Conservation (phyloP, 2,888 invertebrate genomes). For the Troides oblongomaculatus region DNA sequence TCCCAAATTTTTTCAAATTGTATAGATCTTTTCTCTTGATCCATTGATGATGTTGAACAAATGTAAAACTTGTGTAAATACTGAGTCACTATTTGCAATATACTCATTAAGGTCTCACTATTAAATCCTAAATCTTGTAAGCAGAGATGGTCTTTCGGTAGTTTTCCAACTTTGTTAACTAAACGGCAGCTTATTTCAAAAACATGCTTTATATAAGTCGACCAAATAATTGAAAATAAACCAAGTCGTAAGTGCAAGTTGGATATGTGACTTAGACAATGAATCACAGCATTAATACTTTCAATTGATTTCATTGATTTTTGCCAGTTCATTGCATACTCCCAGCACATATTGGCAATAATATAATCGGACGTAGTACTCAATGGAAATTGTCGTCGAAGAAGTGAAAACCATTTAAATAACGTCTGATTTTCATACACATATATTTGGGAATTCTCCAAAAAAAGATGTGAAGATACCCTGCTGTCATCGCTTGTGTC, state of each 20-base stretch:
- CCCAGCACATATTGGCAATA: slow-evolving; percentile 94
- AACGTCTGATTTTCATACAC: slow-evolving; percentile 73
- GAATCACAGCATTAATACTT: slow-evolving; percentile 85
- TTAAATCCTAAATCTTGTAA: slow-evolving; percentile 87
- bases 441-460: slow-evolving; percentile 57
- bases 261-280: slow-evolving; percentile 83
- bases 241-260: slow-evolving; percentile 86
- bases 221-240: slow-evolving; percentile 92
- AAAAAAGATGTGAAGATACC: slow-evolving; percentile 52
- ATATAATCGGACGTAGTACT: slow-evolving; percentile 89
- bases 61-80: slow-evolving; percentile 72
- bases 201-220: slow-evolving; percentile 89
- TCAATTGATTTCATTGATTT: slow-evolving; percentile 84
- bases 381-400: slow-evolving; percentile 90
- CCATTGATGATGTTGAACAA: slow-evolving; percentile 60
- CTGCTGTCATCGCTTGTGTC: slow-evolving; percentile 45
- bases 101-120: slow-evolving; percentile 79
- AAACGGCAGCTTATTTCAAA: slow-evolving; percentile 88
- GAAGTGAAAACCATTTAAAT: slow-evolving; percentile 81
- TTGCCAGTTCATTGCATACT: slow-evolving; percentile 93
- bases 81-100: slow-evolving; percentile 66
- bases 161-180: slow-evolving; percentile 89
- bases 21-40: slow-evolving; percentile 63
- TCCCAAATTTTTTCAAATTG: slow-evolving; percentile 84
- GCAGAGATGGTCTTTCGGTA: slow-evolving; percentile 92